These are phyloP conservation scores for Scotopteryx bipunctaria DNA, from an alignment of 2,888 invertebrate genomes.

Conservation along the genomic window DNA sequence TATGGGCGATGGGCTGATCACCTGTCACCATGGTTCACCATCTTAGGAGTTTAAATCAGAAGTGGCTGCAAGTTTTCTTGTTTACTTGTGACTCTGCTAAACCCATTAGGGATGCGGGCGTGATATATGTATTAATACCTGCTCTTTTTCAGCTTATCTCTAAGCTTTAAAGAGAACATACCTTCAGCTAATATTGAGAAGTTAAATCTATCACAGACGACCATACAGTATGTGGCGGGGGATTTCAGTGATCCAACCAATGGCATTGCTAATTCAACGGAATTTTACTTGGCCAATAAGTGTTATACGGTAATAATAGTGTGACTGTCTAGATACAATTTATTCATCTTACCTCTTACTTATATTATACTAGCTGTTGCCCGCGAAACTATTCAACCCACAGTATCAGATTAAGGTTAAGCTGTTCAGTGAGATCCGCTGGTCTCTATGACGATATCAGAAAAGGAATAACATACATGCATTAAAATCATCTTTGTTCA, in stretches of 20 bases:
- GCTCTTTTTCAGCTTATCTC: conserved; percentile 50
- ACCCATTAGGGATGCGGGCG: too few species aligned
- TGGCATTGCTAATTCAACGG: conserved; percentile 58
- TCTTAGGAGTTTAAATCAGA: too few species aligned
- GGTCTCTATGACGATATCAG: conserved; percentile 66
- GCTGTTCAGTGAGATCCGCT: conserved; percentile 68
- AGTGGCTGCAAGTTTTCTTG: too few species aligned
- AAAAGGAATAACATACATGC: neutral
- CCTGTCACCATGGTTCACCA: too few species aligned
- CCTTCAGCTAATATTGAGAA: conserved; percentile 52
- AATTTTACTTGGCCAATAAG: conserved; percentile 53
- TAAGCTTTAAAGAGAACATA: conserved; percentile 55
- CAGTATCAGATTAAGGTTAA: conserved; percentile 71
- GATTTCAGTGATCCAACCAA: conserved; percentile 65
- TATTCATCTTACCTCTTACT: too few species aligned
- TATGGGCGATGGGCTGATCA: too few species aligned
- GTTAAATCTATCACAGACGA: conserved; percentile 53
- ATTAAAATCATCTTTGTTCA: too few species aligned
- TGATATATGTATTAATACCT: neutral
- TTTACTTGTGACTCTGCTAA: too few species aligned
- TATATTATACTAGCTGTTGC: too few species aligned
- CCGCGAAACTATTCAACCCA: conserved; percentile 73
- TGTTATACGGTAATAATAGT: conserved; percentile 33
- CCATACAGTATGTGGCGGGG: conserved; percentile 60
- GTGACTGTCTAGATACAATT: too few species aligned